Conservation (phyloP, 2,888 invertebrate species). For the Brachyptera putata region DNA sequence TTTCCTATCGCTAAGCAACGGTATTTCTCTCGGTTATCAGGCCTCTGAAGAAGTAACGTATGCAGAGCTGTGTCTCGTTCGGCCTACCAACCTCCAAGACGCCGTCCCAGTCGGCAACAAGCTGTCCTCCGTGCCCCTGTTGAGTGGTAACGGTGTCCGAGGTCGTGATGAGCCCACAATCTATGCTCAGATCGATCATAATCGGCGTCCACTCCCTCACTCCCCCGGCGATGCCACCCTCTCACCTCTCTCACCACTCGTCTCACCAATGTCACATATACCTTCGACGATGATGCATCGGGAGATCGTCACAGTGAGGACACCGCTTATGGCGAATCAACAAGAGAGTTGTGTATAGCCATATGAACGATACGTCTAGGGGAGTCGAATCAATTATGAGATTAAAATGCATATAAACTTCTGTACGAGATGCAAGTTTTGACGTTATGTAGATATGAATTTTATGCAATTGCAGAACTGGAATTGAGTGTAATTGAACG, state of each 20-base stretch:
- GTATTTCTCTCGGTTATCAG: slow-evolving; percentile 34
- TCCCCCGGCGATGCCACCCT: slow-evolving; percentile 46
- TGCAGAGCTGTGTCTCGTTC: slow-evolving; percentile 55
- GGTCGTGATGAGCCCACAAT: slow-evolving; percentile 56
- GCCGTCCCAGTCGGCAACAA: slow-evolving; percentile 40
- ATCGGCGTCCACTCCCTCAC: slow-evolving; percentile 48
- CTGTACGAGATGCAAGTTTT: no score
- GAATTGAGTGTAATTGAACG: no score
- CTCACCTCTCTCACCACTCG: slow-evolving; percentile 49
- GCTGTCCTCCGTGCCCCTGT: slow-evolving; percentile 18
- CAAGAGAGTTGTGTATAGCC: slow-evolving; percentile 66
- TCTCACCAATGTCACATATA: slow-evolving; percentile 15
- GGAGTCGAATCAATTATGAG: slow-evolving; percentile 1
- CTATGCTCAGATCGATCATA: slow-evolving; percentile 71
- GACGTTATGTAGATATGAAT: no score
- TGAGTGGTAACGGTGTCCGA: slow-evolving; percentile 26
- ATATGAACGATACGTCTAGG: slow-evolving; percentile 17
- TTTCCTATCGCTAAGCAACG: no score
- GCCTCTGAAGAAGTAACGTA: slow-evolving; percentile 55
- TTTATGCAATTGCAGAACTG: no score
- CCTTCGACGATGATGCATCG: slow-evolving; percentile 39
- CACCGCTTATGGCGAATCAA: slow-evolving; percentile 63
- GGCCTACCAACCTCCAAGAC: slow-evolving; percentile 51
- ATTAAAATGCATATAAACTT: no score
- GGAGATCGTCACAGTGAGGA: slow-evolving; percentile 67